Evolutionary conservation across 2,888 invertebrate species (phyloP).

Genomic region (Didymodactylos carnosus): DNA sequence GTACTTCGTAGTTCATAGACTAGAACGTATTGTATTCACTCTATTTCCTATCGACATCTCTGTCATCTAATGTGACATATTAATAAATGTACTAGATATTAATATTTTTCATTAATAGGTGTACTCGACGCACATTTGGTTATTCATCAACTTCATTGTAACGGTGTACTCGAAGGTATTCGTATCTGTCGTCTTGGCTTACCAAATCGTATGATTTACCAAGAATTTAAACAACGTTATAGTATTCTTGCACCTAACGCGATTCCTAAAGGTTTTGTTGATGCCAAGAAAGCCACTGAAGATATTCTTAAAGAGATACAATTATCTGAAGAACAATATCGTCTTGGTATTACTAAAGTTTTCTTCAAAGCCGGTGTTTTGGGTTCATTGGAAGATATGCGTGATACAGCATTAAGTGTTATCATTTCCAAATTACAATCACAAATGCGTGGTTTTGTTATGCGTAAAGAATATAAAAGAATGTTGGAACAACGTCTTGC

Average conservation of each 20-base stretch:
- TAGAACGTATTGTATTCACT: no score
- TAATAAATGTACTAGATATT: no score
- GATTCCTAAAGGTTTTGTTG: conserved; percentile 37
- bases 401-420: conserved; percentile 89
- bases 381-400: conserved; percentile 99
- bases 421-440: conserved; percentile 78
- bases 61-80: no score
- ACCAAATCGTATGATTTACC: conserved; percentile 99
- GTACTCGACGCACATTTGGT: conserved; percentile 93
- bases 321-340: conserved; percentile 79
- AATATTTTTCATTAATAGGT: no score
- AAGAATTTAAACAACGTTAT: conserved; percentile 99
- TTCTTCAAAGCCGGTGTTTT: conserved; percentile 99
- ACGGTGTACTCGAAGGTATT: conserved; percentile 99
- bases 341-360: conserved; percentile 97
- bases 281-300: conserved; percentile 47
- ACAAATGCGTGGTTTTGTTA: conserved; percentile 66
- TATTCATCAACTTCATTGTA: conserved; percentile 99
- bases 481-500: conserved; percentile 76
- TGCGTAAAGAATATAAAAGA: conserved; percentile 64
- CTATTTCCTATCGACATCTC: no score
- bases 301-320: conserved; percentile 38
- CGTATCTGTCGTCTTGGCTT: conserved; percentile 98
- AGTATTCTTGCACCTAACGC: conserved; percentile 91
- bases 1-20: no score